Evolutionary conservation across 2,888 invertebrate genomes (phyloP).

Genomic region (Phortica magna): DNA sequence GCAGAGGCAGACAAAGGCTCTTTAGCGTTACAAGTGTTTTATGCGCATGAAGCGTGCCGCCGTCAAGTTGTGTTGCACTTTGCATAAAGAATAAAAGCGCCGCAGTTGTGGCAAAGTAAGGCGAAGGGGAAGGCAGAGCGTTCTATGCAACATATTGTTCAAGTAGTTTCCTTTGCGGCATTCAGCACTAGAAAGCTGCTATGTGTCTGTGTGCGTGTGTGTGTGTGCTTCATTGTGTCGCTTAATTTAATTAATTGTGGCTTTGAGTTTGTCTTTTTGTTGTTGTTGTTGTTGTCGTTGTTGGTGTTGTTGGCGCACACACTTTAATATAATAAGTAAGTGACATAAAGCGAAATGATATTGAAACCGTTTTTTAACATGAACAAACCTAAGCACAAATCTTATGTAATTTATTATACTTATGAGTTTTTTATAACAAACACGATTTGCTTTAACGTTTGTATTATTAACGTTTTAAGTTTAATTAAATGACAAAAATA

Average conservation of each 20-base stretch:
- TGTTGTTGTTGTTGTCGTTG: too few relatives aligned
- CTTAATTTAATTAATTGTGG: constrained; percentile 29
- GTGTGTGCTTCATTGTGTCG: background rate
- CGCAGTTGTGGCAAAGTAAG: background rate
- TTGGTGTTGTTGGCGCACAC: background rate
- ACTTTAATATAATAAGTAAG: too few relatives aligned
- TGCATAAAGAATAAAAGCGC: constrained; percentile 12
- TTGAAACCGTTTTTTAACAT: too few relatives aligned
- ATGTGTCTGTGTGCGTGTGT: constrained; percentile 17
- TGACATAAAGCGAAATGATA: too few relatives aligned
- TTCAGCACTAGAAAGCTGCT: background rate
- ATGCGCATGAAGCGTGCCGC: constrained; percentile 20
- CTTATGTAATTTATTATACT: too few relatives aligned
- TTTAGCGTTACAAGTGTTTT: constrained; percentile 10
- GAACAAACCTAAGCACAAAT: too few relatives aligned
- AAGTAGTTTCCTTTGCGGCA: background rate
- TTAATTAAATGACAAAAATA: constrained; percentile 50
- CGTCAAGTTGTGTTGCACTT: background rate
- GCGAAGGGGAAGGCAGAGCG: background rate
- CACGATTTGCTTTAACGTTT: background rate
- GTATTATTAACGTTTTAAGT: constrained; percentile 47
- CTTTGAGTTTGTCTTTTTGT: background rate
- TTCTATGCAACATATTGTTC: background rate
- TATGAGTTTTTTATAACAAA: too few relatives aligned
- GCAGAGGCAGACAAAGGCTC: background rate